Evolutionary conservation across 1,140 invertebrate genomes (phyloP).

Genomic region (Papilio helenus): DNA sequence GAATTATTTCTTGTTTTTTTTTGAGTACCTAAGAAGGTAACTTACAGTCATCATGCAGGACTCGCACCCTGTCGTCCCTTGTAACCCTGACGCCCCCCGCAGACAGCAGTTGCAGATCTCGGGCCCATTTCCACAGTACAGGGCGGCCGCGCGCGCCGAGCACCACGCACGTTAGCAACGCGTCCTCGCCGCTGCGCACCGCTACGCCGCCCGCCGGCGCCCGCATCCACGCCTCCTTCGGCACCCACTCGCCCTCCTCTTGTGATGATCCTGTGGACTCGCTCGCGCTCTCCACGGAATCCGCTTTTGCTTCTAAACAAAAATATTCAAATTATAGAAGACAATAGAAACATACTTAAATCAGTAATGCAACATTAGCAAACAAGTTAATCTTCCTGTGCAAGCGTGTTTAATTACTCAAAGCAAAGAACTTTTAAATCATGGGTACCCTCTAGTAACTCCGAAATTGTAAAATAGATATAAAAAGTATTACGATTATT

Average conservation of each 20-base stretch:
- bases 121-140: slow-evolving; percentile 88
- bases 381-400: too few species aligned
- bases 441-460: too few species aligned
- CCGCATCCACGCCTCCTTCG: slow-evolving; percentile 70
- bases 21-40: too few species aligned
- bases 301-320: slow-evolving; percentile 58
- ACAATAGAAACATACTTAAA: too few species aligned
- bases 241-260: slow-evolving; percentile 56
- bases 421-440: too few species aligned
- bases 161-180: slow-evolving; percentile 89
- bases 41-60: slow-evolving; percentile 87
- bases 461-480: too few species aligned
- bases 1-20: too few species aligned
- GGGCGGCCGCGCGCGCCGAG: slow-evolving; percentile 85
- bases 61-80: slow-evolving; percentile 86
- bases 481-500: too few species aligned
- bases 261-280: slow-evolving; percentile 57
- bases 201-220: slow-evolving; percentile 62
- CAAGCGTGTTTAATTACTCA: too few species aligned
- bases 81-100: slow-evolving; percentile 89
- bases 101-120: slow-evolving; percentile 88
- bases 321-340: slow-evolving; percentile 38
- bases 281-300: slow-evolving; percentile 59
- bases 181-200: slow-evolving; percentile 87
- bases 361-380: too few species aligned